Evolutionary conservation across 2,797 vertebrate genomes (phyloP), one percentile per base, ranked within the genome.

Genomic region (Sphaeramia orbicularis): DNA sequence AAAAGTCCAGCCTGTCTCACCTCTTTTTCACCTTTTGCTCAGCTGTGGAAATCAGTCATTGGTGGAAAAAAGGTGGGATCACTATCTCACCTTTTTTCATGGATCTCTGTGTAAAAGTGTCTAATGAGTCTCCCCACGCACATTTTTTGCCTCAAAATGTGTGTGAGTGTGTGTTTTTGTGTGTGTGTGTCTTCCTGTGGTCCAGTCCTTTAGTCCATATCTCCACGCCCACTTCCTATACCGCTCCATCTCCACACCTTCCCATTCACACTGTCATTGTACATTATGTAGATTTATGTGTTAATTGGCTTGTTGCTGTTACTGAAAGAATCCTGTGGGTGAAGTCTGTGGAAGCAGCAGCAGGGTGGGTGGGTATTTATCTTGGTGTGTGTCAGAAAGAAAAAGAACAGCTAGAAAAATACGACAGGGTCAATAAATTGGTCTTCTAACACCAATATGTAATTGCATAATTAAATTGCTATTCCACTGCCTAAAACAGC

Each of bases 171-270:
- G 19, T 21, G 19, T 63, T 37, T 38, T 5, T 10, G 8, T 15
- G 15, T 44, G 15, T 44, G 43, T 37, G 10, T 18, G 32, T 24
- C 35, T 82, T 79, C 64, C 71, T 80, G 68, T 72, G 38, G 43
- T 47, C 54, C 48, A 63, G 57, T 74, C 70, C 73, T 38, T 55
- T 75, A 74, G 74, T 70, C 76, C 64, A 63, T 44, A 69, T 56
- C 65, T 84, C 70, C 76, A 86, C 71, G 65, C 74, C 74, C 74
- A 71, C 49, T 81, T 76, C 76, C 57, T 55, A 10, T 15, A 65
- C 7, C 57, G 56, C 75, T 61, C 44, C 65, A 68, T 65, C 53
- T 11, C 2, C 67, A 78, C 69, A 51, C 64, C 65, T 75, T 61
- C 54, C 51, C 71, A 76, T 83, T 83, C 65, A 83, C 74, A 73